A percentile compares a stretch with the other conserved stretches of the same genome.
These are phyloP conservation scores for Lycaon pictus DNA, from an alignment of 2,113 vertebrate genomes.

Conservation along the genomic window DNA sequence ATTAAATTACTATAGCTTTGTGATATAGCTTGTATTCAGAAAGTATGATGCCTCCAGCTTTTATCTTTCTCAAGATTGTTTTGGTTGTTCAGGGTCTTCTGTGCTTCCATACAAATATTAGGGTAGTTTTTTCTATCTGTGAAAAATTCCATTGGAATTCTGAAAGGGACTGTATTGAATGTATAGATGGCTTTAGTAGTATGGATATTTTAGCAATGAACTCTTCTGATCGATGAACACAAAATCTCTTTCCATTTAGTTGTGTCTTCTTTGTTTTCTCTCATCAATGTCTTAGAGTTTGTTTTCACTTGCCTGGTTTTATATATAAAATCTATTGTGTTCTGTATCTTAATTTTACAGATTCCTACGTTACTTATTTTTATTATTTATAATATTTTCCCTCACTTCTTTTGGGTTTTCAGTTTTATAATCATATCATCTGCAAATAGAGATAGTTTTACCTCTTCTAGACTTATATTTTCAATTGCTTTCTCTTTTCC, in stretches of 20 bases:
- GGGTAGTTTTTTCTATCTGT: background rate
- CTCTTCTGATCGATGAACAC: background rate
- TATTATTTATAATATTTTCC: conserved; percentile 37
- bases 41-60: background rate
- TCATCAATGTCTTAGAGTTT: background rate
- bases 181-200: background rate
- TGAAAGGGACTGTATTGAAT: background rate
- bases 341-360: background rate
- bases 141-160: background rate
- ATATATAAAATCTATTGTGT: background rate
- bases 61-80: background rate
- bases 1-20: background rate
- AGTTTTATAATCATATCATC: background rate
- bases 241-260: background rate
- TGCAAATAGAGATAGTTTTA: background rate
- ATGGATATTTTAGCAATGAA: background rate
- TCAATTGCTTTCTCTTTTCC: background rate
- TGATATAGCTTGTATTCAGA: background rate
- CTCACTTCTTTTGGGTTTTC: background rate
- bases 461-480: background rate
- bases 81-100: background rate
- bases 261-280: background rate
- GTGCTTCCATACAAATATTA: too few species aligned
- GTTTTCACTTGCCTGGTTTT: background rate
- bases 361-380: background rate